Evolutionary conservation across 2,797 vertebrate genomes (phyloP), one percentile per base, ranked within the genome.

Genomic region (Arnoldichthys spilopterus): DNA sequence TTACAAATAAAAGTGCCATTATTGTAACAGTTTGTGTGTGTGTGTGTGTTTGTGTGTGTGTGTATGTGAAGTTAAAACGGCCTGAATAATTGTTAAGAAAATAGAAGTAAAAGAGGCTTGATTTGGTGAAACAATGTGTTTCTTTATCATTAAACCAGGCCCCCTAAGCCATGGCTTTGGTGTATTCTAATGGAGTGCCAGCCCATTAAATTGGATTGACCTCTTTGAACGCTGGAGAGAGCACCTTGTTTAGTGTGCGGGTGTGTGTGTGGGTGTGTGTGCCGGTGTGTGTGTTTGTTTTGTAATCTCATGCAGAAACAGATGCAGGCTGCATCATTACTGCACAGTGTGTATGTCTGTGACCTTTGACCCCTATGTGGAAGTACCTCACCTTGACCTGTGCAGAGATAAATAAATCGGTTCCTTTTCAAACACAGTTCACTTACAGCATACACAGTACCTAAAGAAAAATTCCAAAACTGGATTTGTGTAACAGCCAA

Each of bases 181-280:
- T 95, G 95, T 95, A 96, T 96, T 96, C 95, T 96, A 97, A 97
- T 97, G 95, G 94, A 93, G 93, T 93, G 93, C 88, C 91, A 87
- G 92, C 94, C 95, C 93, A 94, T 94, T 91, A 96, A 95, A 96
- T 95, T 96, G 94, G 94, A 95, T 93, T 94, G 94, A 93, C 94
- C 96, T 97, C 96, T 96, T 94, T 93, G 84, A 86, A 86, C 86
- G 66, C 94, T 86, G 94, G 93, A 95, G 85, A 90, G 80, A 95
- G 94, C 95, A 96, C 96, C 96, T 96, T 96, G 95, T 95, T 95
- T 94, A 78, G 61, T 56, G 67, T 45, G 94, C 94, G 93, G 93
- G 93, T 94, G 94, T 95, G 93, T 92, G 94, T 94, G 64, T 63
- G 66, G 32, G 67, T 72, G 30, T 58, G 49, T 73, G 54, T 62